These are phyloP conservation scores for Athene noctua DNA, from an alignment of 2,113 vertebrate genomes.

Conservation along the genomic window DNA sequence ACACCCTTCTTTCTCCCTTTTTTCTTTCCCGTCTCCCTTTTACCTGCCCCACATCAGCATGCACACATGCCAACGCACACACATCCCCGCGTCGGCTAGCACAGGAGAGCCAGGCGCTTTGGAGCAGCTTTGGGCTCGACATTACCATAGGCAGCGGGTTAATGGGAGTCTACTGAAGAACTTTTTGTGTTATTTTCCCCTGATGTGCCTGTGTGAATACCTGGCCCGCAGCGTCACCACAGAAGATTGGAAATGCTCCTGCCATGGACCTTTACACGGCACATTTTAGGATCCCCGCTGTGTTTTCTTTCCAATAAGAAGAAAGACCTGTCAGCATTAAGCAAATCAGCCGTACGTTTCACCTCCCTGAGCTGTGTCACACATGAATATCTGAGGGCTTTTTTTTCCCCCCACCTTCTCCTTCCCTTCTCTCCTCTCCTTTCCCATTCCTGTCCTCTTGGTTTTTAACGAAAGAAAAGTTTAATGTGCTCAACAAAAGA, in stretches of 20 bases:
- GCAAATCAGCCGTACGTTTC: slow-evolving; percentile 65
- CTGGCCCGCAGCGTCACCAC: slow-evolving; percentile 34
- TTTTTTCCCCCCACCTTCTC: slow-evolving; percentile 55
- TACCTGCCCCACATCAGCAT: neutral
- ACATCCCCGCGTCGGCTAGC: accelerated
- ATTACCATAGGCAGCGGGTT: neutral
- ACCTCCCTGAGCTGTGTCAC: slow-evolving; percentile 67
- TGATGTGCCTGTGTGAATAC: slow-evolving; percentile 13
- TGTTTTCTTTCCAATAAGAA: slow-evolving; percentile 69
- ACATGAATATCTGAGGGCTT: slow-evolving; percentile 66
- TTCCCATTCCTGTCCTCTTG: slow-evolving; percentile 45
- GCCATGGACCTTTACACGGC: slow-evolving; percentile 64
- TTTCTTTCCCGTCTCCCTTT: neutral
- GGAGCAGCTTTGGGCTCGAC: neutral
- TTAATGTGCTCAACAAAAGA: slow-evolving; percentile 30
- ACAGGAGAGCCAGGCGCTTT: accelerated
- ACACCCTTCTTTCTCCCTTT: neutral
- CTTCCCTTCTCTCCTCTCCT: slow-evolving; percentile 75
- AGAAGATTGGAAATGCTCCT: slow-evolving; percentile 62
- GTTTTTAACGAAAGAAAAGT: slow-evolving; percentile 78
- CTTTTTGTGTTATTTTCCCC: slow-evolving; percentile 27
- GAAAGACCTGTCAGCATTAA: slow-evolving; percentile 73
- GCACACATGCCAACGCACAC: neutral
- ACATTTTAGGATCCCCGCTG: slow-evolving; percentile 68
- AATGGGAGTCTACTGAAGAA: slow-evolving; percentile 15